These are phyloP conservation scores for Drosophila melanogaster DNA, from an alignment of 1,140 invertebrate species.

Conservation along the genomic window DNA sequence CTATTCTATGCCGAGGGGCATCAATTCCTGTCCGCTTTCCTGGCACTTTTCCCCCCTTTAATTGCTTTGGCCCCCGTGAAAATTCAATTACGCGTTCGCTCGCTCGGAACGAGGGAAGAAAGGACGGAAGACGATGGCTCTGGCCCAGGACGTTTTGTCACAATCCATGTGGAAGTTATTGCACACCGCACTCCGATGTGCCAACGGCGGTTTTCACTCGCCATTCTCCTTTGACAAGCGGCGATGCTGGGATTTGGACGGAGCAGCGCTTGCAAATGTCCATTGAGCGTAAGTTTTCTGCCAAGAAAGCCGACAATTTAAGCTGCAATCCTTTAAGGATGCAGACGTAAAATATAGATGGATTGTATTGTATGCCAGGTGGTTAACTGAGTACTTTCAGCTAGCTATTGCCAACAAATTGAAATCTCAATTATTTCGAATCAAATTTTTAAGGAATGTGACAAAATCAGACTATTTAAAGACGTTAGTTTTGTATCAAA, in stretches of 20 bases:
- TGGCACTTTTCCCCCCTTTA: constrained; percentile 25
- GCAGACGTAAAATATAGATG: background rate
- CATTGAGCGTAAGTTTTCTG: constrained; percentile 20
- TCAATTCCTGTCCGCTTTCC: constrained; percentile 21
- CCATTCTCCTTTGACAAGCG: constrained; percentile 19
- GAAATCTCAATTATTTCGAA: too few relatives aligned
- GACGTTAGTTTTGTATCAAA: too few relatives aligned
- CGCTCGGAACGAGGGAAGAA: constrained; percentile 15
- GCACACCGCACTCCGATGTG: constrained; percentile 25
- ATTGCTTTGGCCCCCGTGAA: constrained; percentile 62
- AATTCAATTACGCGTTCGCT: constrained; percentile 63
- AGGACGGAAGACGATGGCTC: constrained; percentile 2
- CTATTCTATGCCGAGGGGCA: constrained; percentile 16
- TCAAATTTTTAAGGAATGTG: too few relatives aligned
- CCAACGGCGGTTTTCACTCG: constrained; percentile 39
- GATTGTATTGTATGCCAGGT: constrained; percentile 8
- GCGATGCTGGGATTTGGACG: constrained; percentile 18
- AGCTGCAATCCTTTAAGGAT: constrained; percentile 29
- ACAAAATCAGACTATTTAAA: too few relatives aligned
- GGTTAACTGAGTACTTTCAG: background rate
- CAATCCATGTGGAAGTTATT: constrained; percentile 62
- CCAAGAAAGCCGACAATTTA: constrained; percentile 21
- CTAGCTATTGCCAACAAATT: background rate
- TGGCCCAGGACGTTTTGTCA: constrained; percentile 18
- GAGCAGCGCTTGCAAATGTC: constrained; percentile 15